Percentiles rank a stretch among this genome's conserved stretches.
These are phyloP conservation scores for Columbina picui DNA, from an alignment of 2,113 vertebrate genomes.

Conservation along the genomic window DNA sequence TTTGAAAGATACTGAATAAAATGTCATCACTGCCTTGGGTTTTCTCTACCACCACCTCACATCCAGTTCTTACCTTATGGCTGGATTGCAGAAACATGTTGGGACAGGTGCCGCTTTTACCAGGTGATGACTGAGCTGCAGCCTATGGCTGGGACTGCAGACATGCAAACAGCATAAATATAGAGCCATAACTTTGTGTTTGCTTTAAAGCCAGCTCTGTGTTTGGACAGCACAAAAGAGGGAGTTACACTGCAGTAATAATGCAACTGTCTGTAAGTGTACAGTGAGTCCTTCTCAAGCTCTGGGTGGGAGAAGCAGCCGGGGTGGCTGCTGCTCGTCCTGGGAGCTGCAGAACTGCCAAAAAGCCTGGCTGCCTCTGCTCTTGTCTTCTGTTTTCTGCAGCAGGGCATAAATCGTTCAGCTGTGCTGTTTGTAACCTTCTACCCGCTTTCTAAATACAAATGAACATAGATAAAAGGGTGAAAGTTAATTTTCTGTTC, in stretches of 20 bases:
- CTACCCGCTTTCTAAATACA: not conserved
- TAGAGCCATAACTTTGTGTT: not conserved
- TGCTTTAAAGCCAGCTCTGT: not conserved
- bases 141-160: not conserved
- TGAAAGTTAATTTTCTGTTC: constrained; percentile 62
- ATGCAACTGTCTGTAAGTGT: not conserved
- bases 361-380: not conserved
- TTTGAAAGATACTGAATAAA: not conserved
- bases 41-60: not conserved
- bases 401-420: constrained; percentile 7
- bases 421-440: not conserved
- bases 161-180: not conserved
- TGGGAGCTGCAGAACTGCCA: not conserved
- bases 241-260: not conserved
- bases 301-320: not conserved
- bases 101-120: not conserved
- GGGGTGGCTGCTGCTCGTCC: not conserved
- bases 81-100: not conserved
- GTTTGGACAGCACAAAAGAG: not conserved
- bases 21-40: not conserved
- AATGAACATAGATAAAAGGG: not conserved
- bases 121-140: not conserved
- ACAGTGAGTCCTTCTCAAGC: constrained; percentile 12
- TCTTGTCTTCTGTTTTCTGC: constrained; percentile 25
- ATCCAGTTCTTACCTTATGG: not conserved